Percentiles rank a stretch among this genome's conserved stretches.
These are phyloP conservation scores for Cettia cetti DNA, from an alignment of 2,113 vertebrate genomes.

Conservation along the genomic window DNA sequence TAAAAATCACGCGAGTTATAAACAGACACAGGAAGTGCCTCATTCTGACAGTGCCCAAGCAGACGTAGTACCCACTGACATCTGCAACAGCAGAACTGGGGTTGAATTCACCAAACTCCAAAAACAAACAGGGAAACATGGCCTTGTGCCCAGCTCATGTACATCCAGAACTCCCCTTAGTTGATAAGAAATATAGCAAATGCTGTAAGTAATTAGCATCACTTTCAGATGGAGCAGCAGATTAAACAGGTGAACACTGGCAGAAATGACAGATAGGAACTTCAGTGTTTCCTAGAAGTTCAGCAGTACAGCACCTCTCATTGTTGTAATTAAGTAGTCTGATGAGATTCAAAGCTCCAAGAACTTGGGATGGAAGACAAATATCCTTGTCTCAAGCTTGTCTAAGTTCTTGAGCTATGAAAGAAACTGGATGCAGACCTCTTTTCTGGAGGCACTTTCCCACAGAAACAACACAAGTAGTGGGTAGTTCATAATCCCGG, in stretches of 20 bases:
- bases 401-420: not conserved
- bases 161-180: not conserved
- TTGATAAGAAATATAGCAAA: not conserved
- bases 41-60: not conserved
- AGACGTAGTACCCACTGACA: not conserved
- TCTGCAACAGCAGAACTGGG: rapidly evolving
- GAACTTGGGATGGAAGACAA: not conserved
- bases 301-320: not conserved
- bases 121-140: not conserved
- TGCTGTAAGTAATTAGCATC: not conserved
- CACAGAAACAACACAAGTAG: not conserved
- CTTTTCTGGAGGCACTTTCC: not conserved
- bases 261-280: not conserved
- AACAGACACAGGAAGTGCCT: not conserved
- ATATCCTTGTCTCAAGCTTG: not conserved
- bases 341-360: not conserved
- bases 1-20: not conserved
- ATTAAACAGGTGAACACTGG: not conserved
- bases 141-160: not conserved
- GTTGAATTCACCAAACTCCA: not conserved
- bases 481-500: not conserved
- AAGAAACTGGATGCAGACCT: not conserved
- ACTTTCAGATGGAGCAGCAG: not conserved
- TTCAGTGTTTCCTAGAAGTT: not conserved
- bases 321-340: not conserved